These are phyloP conservation scores for Drosophila suzukii DNA, from an alignment of 1,140 invertebrate species.

Conservation along the genomic window DNA sequence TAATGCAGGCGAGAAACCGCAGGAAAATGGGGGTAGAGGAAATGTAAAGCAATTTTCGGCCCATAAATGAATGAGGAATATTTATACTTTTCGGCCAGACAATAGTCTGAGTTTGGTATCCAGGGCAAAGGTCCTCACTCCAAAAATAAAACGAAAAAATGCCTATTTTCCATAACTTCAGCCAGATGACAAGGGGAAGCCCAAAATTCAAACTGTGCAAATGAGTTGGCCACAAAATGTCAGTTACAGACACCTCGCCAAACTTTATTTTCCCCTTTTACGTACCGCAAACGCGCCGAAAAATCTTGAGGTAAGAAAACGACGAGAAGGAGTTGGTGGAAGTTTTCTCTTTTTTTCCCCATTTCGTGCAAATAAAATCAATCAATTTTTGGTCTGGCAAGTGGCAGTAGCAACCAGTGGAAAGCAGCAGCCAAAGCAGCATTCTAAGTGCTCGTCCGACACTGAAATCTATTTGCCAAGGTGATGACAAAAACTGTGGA, in stretches of 20 bases:
- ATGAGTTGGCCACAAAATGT: constrained; percentile 80
- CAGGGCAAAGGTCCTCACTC: neutral
- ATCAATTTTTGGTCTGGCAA: constrained; percentile 72
- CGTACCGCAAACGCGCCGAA: constrained; percentile 56
- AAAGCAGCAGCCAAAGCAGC: constrained; percentile 29
- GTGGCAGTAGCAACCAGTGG: constrained; percentile 30
- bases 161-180: constrained; percentile 22
- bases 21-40: constrained; percentile 26
- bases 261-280: constrained; percentile 1
- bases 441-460: constrained; percentile 69
- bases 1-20: constrained; percentile 62
- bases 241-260: constrained; percentile 47
- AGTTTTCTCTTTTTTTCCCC: constrained; percentile 24
- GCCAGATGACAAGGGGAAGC: neutral
- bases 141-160: neutral
- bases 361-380: constrained; percentile 76
- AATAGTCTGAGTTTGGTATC: neutral
- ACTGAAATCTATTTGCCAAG: constrained; percentile 76
- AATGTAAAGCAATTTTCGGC: constrained; percentile 51
- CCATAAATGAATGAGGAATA: constrained; percentile 47
- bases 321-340: constrained; percentile 15
- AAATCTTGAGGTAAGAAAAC: constrained; percentile 19
- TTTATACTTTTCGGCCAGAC: constrained; percentile 3
- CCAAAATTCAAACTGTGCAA: constrained; percentile 48
- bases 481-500: constrained; percentile 63